These are phyloP conservation scores for Illadopsis cleaveri DNA, from an alignment of 2,113 vertebrate genomes.

Conservation along the genomic window DNA sequence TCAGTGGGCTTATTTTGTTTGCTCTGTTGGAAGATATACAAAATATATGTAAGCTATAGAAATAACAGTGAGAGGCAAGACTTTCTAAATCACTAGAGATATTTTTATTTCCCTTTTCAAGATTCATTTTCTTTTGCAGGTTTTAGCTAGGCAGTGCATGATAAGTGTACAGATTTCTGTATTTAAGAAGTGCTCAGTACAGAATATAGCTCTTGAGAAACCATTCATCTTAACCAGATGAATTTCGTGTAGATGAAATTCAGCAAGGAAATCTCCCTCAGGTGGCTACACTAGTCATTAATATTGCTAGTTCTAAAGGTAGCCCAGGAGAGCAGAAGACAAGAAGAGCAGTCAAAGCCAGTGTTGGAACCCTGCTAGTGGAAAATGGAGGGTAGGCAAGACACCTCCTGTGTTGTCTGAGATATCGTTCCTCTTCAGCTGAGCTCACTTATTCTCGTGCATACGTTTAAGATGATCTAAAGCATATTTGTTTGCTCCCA, in stretches of 20 bases:
- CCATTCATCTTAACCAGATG: neutral
- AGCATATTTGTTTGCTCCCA: neutral
- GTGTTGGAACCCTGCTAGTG: neutral
- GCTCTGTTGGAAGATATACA: neutral
- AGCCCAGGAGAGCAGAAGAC: neutral
- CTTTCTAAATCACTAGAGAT: neutral
- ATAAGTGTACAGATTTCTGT: neutral
- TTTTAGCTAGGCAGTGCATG: neutral
- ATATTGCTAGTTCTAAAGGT: neutral
- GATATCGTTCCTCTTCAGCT: neutral
- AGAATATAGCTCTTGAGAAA: neutral
- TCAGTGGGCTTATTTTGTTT: neutral
- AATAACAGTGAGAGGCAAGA: neutral
- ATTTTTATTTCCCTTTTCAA: neutral
- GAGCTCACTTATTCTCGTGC: neutral
- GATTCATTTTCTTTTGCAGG: neutral
- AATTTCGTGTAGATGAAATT: neutral
- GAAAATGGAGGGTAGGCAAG: neutral
- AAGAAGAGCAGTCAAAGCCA: neutral
- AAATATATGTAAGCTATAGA: neutral
- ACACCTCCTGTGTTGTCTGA: neutral
- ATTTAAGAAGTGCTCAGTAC: neutral
- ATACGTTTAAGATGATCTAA: neutral
- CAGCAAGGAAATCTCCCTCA: neutral
- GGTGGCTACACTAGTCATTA: neutral